Conservation (phyloP, 2,797 vertebrate species). For the Serranus cabrilla region DNA sequence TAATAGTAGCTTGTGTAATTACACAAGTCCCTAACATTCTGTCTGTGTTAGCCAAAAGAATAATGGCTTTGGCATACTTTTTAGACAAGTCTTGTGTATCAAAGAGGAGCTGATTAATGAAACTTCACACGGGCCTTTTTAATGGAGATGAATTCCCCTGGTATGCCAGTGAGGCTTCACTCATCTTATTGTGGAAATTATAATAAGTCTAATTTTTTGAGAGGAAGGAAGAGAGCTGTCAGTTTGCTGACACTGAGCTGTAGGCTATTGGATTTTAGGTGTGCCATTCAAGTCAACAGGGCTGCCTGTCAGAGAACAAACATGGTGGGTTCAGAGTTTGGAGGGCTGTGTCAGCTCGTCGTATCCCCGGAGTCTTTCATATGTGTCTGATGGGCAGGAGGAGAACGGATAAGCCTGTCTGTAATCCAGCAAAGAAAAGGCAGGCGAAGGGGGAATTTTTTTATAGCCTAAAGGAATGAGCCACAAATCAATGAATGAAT, state of each 20-base stretch:
- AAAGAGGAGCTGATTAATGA: slow-evolving; percentile 55
- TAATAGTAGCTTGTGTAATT: slow-evolving; percentile 46
- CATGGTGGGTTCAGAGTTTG: slow-evolving; percentile 33
- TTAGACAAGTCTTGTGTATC: slow-evolving; percentile 27
- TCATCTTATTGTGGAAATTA: slow-evolving; percentile 24
- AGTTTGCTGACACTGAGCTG: slow-evolving; percentile 34
- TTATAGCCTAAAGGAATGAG: neutral
- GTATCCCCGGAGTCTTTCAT: slow-evolving; percentile 43
- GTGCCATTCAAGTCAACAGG: slow-evolving; percentile 45
- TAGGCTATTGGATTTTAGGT: slow-evolving; percentile 41
- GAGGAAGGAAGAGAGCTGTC: slow-evolving; percentile 19
- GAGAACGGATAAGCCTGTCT: slow-evolving; percentile 23
- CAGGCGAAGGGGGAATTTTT: neutral
- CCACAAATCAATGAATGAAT: too few species aligned
- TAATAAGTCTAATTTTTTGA: slow-evolving; percentile 9
- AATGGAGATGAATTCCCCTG: slow-evolving; percentile 50
- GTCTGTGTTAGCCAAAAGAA: slow-evolving; percentile 29
- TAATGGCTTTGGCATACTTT: slow-evolving; percentile 24
- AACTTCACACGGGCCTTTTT: slow-evolving; percentile 18
- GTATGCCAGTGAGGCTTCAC: slow-evolving; percentile 1
- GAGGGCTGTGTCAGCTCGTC: slow-evolving; percentile 33
- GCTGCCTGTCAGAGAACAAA: slow-evolving; percentile 42
- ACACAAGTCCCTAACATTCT: slow-evolving; percentile 28
- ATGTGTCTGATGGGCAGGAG: slow-evolving; percentile 33
- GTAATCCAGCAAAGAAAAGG: slow-evolving; percentile 31